Conservation (phyloP, 2,113 vertebrate genomes). For the Cnemophilus loriae region DNA sequence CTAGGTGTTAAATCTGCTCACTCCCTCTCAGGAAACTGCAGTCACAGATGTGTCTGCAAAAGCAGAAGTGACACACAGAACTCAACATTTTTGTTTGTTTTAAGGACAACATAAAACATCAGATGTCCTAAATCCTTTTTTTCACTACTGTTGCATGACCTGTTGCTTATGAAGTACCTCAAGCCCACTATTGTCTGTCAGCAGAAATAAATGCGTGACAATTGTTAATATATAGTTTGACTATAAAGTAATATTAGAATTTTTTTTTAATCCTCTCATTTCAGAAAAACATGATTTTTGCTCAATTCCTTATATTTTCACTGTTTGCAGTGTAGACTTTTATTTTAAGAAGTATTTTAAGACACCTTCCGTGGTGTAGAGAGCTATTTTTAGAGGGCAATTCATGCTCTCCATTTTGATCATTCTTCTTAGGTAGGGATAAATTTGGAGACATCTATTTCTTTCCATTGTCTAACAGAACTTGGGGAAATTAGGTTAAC, state of each 20-base stretch:
- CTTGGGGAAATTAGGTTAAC: not conserved
- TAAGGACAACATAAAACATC: not conserved
- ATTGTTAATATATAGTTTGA: not conserved
- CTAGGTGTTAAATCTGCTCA: not conserved
- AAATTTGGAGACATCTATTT: not conserved
- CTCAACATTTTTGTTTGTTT: not conserved
- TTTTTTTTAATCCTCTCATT: not conserved
- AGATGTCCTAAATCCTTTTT: not conserved
- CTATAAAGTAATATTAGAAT: not conserved
- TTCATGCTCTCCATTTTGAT: not conserved
- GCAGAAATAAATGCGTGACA: not conserved
- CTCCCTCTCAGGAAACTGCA: not conserved
- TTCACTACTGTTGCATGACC: not conserved
- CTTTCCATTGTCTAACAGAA: not conserved
- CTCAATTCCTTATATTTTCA: not conserved
- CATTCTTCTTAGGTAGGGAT: not conserved
- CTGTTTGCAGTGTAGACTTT: not conserved
- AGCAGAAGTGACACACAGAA: not conserved
- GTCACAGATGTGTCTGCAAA: not conserved
- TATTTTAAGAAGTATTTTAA: not conserved
- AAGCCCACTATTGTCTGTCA: not conserved
- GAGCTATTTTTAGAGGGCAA: not conserved
- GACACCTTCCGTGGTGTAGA: not conserved
- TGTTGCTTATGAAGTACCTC: not conserved
- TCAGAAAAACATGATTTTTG: not conserved